A percentile compares a stretch with the other conserved stretches of the same genome.
Conservation (phyloP, 2,797 vertebrate genomes). For the Chelmon rostratus region DNA sequence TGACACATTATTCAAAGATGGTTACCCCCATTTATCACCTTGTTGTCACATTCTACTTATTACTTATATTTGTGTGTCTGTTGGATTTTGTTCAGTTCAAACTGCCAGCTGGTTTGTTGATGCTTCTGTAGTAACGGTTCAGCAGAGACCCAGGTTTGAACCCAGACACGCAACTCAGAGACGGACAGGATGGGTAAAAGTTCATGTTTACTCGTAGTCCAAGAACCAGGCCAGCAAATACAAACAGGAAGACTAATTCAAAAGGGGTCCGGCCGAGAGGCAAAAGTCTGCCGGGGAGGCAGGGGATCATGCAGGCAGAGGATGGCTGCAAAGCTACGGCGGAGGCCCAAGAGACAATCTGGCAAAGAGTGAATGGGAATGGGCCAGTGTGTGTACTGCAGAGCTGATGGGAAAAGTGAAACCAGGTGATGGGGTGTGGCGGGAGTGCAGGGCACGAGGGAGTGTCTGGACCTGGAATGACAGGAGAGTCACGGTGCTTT, state of each 20-base stretch:
- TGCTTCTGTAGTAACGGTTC: background rate
- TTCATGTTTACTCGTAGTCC: conserved; percentile 2
- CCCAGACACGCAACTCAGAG: background rate
- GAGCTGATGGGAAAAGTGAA: background rate
- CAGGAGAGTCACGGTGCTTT: too few relatives aligned
- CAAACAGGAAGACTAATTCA: background rate
- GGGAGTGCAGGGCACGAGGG: background rate
- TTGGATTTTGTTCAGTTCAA: background rate
- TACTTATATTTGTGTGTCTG: background rate
- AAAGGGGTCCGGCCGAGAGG: background rate
- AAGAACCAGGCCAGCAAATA: background rate
- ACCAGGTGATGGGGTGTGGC: background rate
- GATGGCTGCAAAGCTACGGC: background rate
- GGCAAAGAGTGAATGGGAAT: background rate
- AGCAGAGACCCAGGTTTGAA: background rate
- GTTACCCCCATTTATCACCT: too few relatives aligned
- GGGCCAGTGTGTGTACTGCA: background rate
- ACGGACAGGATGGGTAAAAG: background rate
- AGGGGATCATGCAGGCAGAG: background rate
- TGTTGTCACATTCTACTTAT: too few relatives aligned
- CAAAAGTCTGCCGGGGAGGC: background rate
- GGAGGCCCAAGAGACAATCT: background rate
- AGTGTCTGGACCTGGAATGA: background rate
- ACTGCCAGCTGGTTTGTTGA: background rate
- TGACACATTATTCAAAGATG: too few relatives aligned